Evolutionary conservation across 1,140 invertebrate species (phyloP), one percentile per base, ranked within the genome.

Genomic region (Muscidifurax raptorellus): DNA sequence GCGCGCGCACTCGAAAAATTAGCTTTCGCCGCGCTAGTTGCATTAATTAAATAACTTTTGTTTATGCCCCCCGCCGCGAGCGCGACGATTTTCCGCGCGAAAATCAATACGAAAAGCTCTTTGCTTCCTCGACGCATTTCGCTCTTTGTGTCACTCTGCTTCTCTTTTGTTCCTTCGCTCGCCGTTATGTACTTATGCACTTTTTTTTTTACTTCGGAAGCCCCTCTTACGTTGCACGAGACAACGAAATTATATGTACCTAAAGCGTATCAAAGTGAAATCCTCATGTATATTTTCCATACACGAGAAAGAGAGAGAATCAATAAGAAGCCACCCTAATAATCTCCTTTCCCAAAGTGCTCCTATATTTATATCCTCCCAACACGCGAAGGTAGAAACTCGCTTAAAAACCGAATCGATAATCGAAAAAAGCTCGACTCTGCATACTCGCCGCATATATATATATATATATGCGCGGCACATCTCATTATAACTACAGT

Each of bases 41-140:
- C 69, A n/a, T 52, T 81, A 81, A 81, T 81, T 81, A 81, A 81
- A 81, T 59, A 74, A 81, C 13, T 72, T 74, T 13, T 30, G 28
- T 81, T 74, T 74, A 74, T 9, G 36, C 2, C 2, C 32, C 32
- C 2, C 2, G 32, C 32, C 32, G 32, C 32, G 32, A 2, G 32
- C 36, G 12, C 27, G 22, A n/a, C 18, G 44, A 81, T 71, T 72
- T 72, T 30, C 36, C 2, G 12, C 5, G 25, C 25, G 36, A 66
- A 71, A 80, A 80, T 80, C 78, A 80, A 71, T 80, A 71, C 25
- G 27, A 30, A 27, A 40, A 40, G 9, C 22, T 12, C 67, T 2
- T 18, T 7, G 69, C 66, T 40, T 18, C 3, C 27, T 7, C 32
- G n/a, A 36, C 64, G 7, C 32, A 30, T 47, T n/a, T 66, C 15